Conservation (phyloP, 2,797 vertebrate genomes). For the Darevskia nairensis region DNA sequence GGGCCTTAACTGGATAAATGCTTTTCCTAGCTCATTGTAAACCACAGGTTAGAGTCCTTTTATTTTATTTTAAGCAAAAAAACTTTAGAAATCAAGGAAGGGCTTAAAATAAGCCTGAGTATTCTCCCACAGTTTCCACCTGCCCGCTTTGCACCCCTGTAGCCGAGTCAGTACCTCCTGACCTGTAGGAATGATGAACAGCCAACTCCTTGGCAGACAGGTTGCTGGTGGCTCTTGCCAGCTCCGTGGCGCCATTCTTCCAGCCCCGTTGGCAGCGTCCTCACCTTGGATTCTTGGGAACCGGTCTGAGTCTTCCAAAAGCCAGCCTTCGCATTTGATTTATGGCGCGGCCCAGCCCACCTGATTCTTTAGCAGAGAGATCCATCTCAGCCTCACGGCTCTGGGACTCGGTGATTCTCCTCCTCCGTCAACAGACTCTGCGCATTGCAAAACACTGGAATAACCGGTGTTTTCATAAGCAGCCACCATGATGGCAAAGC, state of each 20-base stretch:
- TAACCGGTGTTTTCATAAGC: neutral
- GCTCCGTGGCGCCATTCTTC: slow-evolving; percentile 19
- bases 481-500: no score
- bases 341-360: neutral
- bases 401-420: neutral
- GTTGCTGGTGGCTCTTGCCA: slow-evolving; percentile 25
- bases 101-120: neutral
- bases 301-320: neutral
- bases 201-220: no score
- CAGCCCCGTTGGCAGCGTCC: neutral
- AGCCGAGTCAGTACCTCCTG: neutral
- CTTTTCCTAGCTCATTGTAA: neutral
- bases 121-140: neutral
- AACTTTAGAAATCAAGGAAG: neutral
- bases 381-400: rapidly evolving
- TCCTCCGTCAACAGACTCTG: neutral
- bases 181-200: neutral
- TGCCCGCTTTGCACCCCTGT: no score
- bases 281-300: slow-evolving; percentile 6
- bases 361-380: slow-evolving; percentile 23
- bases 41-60: neutral
- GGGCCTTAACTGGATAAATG: neutral
- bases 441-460: neutral
- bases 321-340: neutral
- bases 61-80: neutral